Percentiles rank a stretch among this genome's conserved stretches.
phyloP scores from a whole-genome alignment of 1,140 invertebrate genomes.

The Oscheius sp. region DNA sequence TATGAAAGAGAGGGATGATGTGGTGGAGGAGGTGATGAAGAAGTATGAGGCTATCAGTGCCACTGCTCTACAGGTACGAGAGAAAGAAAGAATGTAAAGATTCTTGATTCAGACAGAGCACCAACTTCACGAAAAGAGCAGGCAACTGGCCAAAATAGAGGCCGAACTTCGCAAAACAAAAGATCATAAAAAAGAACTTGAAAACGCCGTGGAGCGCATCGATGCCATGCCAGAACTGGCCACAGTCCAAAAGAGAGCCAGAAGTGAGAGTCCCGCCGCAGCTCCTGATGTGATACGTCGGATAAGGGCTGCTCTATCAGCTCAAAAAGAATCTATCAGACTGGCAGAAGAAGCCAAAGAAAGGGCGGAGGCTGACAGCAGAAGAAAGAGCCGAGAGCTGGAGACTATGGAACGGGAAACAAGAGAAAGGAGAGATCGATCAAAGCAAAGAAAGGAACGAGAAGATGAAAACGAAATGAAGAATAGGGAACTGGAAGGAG shows the following conservation, averaged over 20 bases:
- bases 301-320: neutral
- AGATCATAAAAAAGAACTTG: conserved; percentile 11
- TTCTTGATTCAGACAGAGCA: conserved; percentile 4
- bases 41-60: conserved; percentile 12
- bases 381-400: conserved; percentile 11
- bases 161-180: conserved; percentile 6
- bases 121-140: neutral
- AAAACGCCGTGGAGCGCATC: conserved; percentile 3
- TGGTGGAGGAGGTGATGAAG: conserved; percentile 19
- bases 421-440: conserved; percentile 10
- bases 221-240: conserved; percentile 25
- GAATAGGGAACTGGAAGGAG: conserved; percentile 16
- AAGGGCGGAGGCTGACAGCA: neutral
- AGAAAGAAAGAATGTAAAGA: neutral
- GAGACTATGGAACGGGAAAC: conserved; percentile 12
- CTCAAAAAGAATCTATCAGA: neutral
- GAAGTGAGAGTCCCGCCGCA: conserved; percentile 20
- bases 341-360: conserved; percentile 24
- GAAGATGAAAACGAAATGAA: conserved; percentile 7
- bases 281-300: neutral
- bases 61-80: conserved; percentile 27
- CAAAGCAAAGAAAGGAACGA: conserved; percentile 15
- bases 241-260: neutral
- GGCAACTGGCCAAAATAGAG: conserved; percentile 15
- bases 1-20: conserved; percentile 24